Evolutionary conservation across 1,140 invertebrate species (phyloP).

Genomic region (Apocrypta bakeri): DNA sequence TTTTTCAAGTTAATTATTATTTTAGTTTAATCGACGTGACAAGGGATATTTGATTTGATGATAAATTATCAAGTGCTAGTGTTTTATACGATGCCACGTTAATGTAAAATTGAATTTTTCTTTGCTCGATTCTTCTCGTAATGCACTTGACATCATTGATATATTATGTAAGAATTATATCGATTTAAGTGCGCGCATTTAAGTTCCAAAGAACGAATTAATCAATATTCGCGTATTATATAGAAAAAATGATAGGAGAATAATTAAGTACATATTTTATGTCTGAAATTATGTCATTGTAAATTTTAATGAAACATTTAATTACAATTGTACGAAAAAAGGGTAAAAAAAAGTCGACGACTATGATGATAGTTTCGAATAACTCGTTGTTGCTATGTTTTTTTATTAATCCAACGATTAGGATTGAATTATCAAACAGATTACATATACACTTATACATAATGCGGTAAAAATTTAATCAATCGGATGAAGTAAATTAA

Average conservation of each 20-base stretch:
- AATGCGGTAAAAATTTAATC: not conserved
- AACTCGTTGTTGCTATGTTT: not conserved
- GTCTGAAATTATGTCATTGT: not conserved
- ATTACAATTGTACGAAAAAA: not conserved
- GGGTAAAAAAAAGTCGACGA: not conserved
- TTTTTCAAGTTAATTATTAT: not conserved
- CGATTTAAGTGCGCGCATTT: slow-evolving; percentile 9
- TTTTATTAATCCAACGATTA: not conserved
- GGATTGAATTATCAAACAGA: not conserved
- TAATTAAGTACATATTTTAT: slow-evolving; percentile 26
- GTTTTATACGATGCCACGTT: no score
- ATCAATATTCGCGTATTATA: not conserved
- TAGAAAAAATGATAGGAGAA: not conserved
- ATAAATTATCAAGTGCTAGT: no score
- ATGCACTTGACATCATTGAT: not conserved
- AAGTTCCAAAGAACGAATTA: slow-evolving; percentile 21
- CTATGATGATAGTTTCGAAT: not conserved
- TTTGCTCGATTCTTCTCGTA: no score
- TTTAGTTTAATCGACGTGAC: no score
- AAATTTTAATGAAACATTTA: not conserved
- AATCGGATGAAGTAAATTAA: not conserved
- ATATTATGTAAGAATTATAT: not conserved
- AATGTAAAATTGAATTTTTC: no score
- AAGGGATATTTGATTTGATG: no score
- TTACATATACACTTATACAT: not conserved